Base-by-base conservation (phyloP, 2,888 invertebrate genomes). In the Cylloceria caligata region DNA sequence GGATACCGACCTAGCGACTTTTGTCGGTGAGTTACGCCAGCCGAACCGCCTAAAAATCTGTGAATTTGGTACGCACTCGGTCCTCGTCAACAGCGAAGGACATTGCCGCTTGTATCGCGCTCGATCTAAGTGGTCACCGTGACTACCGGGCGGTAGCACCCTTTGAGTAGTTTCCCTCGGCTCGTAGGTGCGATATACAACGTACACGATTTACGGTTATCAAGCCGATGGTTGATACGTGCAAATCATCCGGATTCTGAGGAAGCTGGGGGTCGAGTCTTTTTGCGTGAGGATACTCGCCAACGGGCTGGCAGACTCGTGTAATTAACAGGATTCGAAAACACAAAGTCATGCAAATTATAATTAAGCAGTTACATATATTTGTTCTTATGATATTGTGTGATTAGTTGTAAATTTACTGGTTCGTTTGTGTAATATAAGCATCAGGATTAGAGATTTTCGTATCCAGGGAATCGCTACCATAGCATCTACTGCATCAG, bases 231-330 rank as follows among this genome's bases (percentile, higher is more conserved):
- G 68, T 62, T 75, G 81, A 81, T 80, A 78, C 71, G 78, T 71
- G 80, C 75, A 36, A 69, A 78, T 64, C 74, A 72, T 74, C 73
- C 62, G 81, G 67, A 80, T 83, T 85, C 83, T 79, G 69, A 68
- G 78, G 71, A 57, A 78, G 16, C 67, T 30, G 34, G 49, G 36
- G 72, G 30, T 57, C 42, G 19, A 42, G 34, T 57, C 67, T 67
- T 13, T 9, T 52, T 24, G 52, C 52, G 24, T 49, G 21, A 49
- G 19, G 49, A 24, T 52, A 11, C 11, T 24, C 13, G 52, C 0
- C 52, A 24, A 52, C 9, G 21, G 24, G 11, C 13, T 24, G 21
- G 74, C 62, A 57, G 67, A 11, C n/a, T 4, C 3, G 45, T 21
- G 2, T 42, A 13, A 65, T 27, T 24, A 52, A 2, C 11, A 27